Evolutionary conservation across 2,113 vertebrate species (phyloP), one percentile per base, ranked within the genome.

Genomic region (Motacilla tschutschensis): DNA sequence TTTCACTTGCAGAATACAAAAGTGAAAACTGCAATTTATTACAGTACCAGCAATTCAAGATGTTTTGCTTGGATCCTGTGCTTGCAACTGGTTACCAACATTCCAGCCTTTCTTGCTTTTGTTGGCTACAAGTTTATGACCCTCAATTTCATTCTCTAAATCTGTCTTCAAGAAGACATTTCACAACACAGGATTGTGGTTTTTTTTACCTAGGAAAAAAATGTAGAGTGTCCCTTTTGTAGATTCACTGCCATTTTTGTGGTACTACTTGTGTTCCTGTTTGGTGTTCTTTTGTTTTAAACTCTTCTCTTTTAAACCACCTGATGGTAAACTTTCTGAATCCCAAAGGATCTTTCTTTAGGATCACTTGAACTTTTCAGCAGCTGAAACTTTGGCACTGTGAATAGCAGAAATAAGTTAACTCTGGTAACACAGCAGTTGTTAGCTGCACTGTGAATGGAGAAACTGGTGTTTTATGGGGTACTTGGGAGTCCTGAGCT

Each of bases 11-110:
- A 96, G 96, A 97, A 96, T 79, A 95, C 94, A 96, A 97, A 97
- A 93, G 96, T 95, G 94, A 96, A 95, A 97, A 96, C 94, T 96
- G 55, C 96, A 97, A 98, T 97, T 97, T 97, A 96, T 97, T 96
- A 95, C 71, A 90, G 92, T 95, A 91, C 96, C 86, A 96, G 96
- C 96, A 96, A 97, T 96, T 96, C 96, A 97, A 97, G 96, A 96
- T 97, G 95, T 97, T 97, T 97, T 98, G 86, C 95, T 98, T 98
- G 97, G 97, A 97, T 92, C 85, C 82, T 79, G 60, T 50, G 81
- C 79, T 84, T 76, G 80, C 84, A 88, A 63, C 92, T 35, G 94
- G 97, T 96, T 96, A 97, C 94, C 95, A 95, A 91, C 94, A 96
- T 97, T 97, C 96, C 96, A 96, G 91, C 31, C 80, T 92, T 89